phyloP scores from a whole-genome alignment of 2,888 invertebrate genomes.

The Agrotis ipsilon region DNA sequence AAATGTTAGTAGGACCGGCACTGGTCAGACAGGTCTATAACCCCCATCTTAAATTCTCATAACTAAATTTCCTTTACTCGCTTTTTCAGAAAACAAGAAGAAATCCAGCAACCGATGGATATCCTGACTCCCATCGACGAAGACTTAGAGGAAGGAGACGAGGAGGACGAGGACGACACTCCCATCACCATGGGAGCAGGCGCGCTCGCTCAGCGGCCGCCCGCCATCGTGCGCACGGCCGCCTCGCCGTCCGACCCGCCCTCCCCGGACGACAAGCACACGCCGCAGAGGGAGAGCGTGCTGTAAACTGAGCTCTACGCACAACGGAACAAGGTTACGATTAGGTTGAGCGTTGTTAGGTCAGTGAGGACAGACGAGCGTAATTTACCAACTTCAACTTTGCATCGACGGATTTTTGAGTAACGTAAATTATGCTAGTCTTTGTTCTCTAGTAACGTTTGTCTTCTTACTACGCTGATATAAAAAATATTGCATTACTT shows the following conservation, averaged over 20 bases:
- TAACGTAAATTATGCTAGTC: slow-evolving; percentile 18
- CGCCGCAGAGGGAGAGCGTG: slow-evolving; percentile 94
- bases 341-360: neutral
- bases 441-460: neutral
- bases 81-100: slow-evolving; percentile 87
- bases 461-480: neutral
- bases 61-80: neutral
- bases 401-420: neutral
- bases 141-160: slow-evolving; percentile 93
- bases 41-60: neutral
- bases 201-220: slow-evolving; percentile 84
- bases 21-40: too few relatives aligned
- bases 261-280: slow-evolving; percentile 68
- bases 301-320: slow-evolving; percentile 84
- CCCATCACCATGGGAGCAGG: slow-evolving; percentile 92
- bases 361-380: neutral
- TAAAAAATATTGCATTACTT: neutral
- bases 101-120: slow-evolving; percentile 92
- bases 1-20: too few relatives aligned
- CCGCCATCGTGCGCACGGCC: slow-evolving; percentile 95
- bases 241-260: slow-evolving; percentile 92
- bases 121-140: slow-evolving; percentile 96
- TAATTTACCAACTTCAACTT: slow-evolving; percentile 6
- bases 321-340: neutral
- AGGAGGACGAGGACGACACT: slow-evolving; percentile 93